Evolutionary conservation across 2,888 invertebrate genomes (phyloP).

Genomic region (Calliphora vomitoria): DNA sequence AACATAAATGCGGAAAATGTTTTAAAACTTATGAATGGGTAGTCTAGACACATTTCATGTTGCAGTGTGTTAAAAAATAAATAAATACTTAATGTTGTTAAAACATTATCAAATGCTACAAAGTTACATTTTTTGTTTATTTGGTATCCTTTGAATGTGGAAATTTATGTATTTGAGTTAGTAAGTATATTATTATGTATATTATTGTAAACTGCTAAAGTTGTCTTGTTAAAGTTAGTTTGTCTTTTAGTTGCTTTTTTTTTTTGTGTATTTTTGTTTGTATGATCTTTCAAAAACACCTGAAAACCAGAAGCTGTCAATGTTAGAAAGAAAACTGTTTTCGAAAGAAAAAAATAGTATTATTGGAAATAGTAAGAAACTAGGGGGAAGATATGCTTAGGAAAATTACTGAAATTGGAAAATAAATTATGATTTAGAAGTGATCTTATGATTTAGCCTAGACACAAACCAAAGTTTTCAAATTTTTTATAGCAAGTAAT

Average conservation of each 20-base stretch:
- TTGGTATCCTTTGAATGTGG: neutral
- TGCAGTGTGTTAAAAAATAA: neutral
- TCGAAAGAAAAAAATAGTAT: neutral
- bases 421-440: no score
- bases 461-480: no score
- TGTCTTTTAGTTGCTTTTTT: neutral
- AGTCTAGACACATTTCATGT: slow-evolving; percentile 50
- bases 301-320: slow-evolving; percentile 60
- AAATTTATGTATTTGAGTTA: neutral
- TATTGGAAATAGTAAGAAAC: neutral
- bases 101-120: slow-evolving; percentile 39
- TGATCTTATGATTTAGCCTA: no score
- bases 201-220: slow-evolving; percentile 15
- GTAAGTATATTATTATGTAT: neutral
- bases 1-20: slow-evolving; percentile 31
- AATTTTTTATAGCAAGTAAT: no score
- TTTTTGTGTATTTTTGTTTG: slow-evolving; percentile 1
- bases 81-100: no score
- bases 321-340: slow-evolving; percentile 10
- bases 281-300: neutral
- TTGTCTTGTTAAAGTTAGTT: slow-evolving; percentile 19
- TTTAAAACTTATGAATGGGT: slow-evolving; percentile 31
- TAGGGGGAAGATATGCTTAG: slow-evolving; percentile 6
- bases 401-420: neutral
- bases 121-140: slow-evolving; percentile 10